Percentiles rank a stretch among this genome's conserved stretches.
These are phyloP conservation scores for Stratiolaelaps scimitus DNA, from an alignment of 1,140 invertebrate genomes.

Conservation along the genomic window DNA sequence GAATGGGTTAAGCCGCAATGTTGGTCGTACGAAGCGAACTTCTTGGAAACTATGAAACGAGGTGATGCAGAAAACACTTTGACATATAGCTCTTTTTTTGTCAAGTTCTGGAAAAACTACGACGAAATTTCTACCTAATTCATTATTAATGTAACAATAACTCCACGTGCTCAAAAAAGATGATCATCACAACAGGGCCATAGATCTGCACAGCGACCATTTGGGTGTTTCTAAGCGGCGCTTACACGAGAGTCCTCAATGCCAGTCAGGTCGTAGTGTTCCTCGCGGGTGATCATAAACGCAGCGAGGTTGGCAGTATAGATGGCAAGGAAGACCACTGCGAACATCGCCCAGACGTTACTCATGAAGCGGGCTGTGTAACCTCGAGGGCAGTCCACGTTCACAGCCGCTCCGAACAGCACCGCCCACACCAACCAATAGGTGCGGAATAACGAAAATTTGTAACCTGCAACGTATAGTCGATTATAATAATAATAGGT, in stretches of 20 bases:
- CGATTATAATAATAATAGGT: too few species aligned
- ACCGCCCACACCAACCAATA: slow-evolving; percentile 99
- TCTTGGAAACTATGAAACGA: too few species aligned
- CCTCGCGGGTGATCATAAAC: slow-evolving; percentile 98
- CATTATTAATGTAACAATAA: too few species aligned
- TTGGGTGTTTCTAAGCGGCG: slow-evolving; percentile 11
- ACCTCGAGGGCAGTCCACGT: slow-evolving; percentile 83
- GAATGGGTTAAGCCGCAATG: too few species aligned
- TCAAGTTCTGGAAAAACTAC: too few species aligned
- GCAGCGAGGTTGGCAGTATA: slow-evolving; percentile 95
- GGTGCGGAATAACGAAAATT: slow-evolving; percentile 88
- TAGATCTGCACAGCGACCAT: too few species aligned
- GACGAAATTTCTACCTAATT: too few species aligned
- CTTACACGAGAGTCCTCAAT: slow-evolving; percentile 65
- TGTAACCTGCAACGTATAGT: slow-evolving; percentile 45
- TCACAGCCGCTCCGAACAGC: slow-evolving; percentile 89
- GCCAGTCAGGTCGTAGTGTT: slow-evolving; percentile 84
- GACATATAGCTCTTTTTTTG: too few species aligned
- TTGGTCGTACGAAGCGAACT: too few species aligned
- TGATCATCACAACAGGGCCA: too few species aligned
- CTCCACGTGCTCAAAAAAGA: too few species aligned
- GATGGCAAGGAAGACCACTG: slow-evolving; percentile 77
- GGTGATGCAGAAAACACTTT: too few species aligned
- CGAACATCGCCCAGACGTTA: slow-evolving; percentile 95
- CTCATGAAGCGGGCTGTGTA: slow-evolving; percentile 88